These are phyloP conservation scores for Platichthys stellatus DNA, from an alignment of 2,113 vertebrate genomes.

Conservation along the genomic window DNA sequence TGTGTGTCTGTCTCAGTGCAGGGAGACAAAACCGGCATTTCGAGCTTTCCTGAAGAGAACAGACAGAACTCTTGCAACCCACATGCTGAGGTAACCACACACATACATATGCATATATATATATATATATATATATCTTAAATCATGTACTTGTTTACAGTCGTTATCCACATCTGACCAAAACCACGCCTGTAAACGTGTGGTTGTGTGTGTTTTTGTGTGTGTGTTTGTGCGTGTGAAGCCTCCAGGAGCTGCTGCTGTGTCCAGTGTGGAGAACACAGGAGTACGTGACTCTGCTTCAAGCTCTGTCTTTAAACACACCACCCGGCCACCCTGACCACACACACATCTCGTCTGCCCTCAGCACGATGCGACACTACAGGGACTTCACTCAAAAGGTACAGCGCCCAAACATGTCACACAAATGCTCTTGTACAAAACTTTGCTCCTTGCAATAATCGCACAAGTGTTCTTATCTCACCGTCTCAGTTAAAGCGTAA, in stretches of 20 bases:
- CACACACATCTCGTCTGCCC: constrained; percentile 75
- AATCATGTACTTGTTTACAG: too few relatives aligned
- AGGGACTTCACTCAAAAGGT: constrained; percentile 84
- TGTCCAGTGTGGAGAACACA: constrained; percentile 83
- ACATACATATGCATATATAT: not conserved
- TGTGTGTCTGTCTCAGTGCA: constrained; percentile 78
- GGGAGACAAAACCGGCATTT: constrained; percentile 83
- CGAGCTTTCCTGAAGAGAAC: constrained; percentile 86
- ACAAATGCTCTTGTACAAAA: not conserved
- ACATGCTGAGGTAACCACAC: constrained; percentile 85
- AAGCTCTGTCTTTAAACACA: constrained; percentile 83
- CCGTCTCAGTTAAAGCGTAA: constrained; percentile 82
- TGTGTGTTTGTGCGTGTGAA: constrained; percentile 52
- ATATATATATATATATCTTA: too few relatives aligned
- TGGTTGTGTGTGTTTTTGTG: not conserved
- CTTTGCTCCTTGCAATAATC: not conserved
- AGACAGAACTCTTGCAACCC: constrained; percentile 81
- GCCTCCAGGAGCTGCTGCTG: constrained; percentile 88
- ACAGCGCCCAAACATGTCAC: not conserved
- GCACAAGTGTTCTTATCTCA: constrained; percentile 11
- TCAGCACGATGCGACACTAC: constrained; percentile 77
- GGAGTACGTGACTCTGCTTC: constrained; percentile 86
- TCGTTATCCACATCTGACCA: too few relatives aligned
- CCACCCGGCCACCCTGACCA: constrained; percentile 81
- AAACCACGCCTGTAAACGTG: not conserved